These are phyloP conservation scores for Fistularia tabacaria DNA, from an alignment of 2,797 vertebrate genomes.

Conservation along the genomic window DNA sequence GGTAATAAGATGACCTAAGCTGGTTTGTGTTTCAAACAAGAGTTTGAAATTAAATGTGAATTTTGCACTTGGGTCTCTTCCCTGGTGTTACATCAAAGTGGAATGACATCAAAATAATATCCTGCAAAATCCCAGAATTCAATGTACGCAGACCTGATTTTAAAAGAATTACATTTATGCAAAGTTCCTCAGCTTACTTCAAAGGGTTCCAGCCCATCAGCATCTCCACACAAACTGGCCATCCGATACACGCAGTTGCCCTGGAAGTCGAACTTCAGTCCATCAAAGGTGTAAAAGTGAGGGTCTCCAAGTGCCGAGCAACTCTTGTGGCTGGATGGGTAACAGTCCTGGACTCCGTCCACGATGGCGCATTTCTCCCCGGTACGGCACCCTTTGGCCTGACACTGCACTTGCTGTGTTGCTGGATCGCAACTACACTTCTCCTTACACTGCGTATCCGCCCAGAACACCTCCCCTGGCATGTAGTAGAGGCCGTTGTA, in stretches of 20 bases:
- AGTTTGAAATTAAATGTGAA: too few relatives aligned
- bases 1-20: too few relatives aligned
- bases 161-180: too few relatives aligned
- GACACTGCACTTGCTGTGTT: constrained; percentile 14
- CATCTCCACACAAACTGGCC: constrained; percentile 9
- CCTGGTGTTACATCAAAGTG: too few relatives aligned
- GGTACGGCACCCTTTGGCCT: not conserved
- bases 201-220: constrained; percentile 10
- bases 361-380: constrained; percentile 11
- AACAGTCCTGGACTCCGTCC: constrained; percentile 22
- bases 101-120: too few relatives aligned
- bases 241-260: constrained; percentile 32
- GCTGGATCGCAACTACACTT: constrained; percentile 17
- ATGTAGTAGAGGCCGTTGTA: not conserved
- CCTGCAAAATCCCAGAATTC: too few relatives aligned
- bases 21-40: too few relatives aligned
- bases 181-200: constrained; percentile 10
- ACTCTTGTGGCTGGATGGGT: constrained; percentile 3
- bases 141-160: too few relatives aligned
- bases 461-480: constrained; percentile 22
- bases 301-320: constrained; percentile 20
- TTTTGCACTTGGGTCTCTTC: too few relatives aligned
- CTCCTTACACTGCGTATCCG: constrained; percentile 4
- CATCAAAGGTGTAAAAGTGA: constrained; percentile 16
- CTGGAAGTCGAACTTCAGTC: constrained; percentile 24